phyloP scores from a whole-genome alignment of 2,113 vertebrate genomes.

The Gracilinanus agilis region DNA sequence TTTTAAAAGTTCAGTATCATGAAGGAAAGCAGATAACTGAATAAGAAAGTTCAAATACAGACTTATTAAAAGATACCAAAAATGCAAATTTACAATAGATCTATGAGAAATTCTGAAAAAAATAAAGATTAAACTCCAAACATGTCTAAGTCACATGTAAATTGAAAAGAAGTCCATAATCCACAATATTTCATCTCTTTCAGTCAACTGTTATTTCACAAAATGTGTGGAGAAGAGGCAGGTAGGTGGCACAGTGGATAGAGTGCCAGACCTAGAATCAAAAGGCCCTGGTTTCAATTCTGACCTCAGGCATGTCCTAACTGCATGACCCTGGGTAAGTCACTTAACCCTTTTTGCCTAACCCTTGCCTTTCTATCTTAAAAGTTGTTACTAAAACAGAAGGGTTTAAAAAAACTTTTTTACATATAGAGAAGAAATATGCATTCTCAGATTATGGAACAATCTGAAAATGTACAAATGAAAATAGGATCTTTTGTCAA shows the following conservation, averaged over 20 bases:
- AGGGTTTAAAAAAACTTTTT: too few species aligned
- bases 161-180: background rate
- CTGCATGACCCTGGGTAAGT: too few species aligned
- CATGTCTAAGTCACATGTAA: background rate
- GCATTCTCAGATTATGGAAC: background rate
- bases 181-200: background rate
- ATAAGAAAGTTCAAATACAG: conserved; percentile 36
- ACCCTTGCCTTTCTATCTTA: too few species aligned
- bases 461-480: background rate
- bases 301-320: too few species aligned
- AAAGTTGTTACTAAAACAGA: too few species aligned
- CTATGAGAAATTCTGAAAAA: background rate
- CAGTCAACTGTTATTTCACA: conserved; percentile 23
- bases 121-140: background rate
- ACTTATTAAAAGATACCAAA: conserved; percentile 41
- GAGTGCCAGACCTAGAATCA: too few species aligned
- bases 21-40: conserved; percentile 21
- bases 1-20: conserved; percentile 40
- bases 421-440: conserved; percentile 14
- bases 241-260: too few species aligned
- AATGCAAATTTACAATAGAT: conserved; percentile 33
- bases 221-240: background rate
- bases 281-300: too few species aligned
- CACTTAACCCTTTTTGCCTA: too few species aligned
- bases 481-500: background rate